phyloP scores from a whole-genome alignment of 2,888 invertebrate species.

The Julus scanicus region DNA sequence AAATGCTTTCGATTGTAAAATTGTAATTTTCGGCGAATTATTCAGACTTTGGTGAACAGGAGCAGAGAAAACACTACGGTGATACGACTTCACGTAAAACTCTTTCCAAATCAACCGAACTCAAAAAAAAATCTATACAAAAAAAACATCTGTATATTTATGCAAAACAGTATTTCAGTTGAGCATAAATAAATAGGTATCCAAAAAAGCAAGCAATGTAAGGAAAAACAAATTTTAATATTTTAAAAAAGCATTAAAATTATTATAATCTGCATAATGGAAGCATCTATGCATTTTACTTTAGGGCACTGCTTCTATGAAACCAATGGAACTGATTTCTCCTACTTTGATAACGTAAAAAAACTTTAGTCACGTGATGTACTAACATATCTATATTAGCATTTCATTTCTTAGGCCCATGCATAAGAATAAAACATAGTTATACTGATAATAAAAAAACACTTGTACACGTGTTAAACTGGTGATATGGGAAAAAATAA shows the following conservation, averaged over 20 bases:
- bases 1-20: constrained; percentile 25
- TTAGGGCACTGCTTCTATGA: no score
- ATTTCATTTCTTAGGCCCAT: no score
- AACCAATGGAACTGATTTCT: no score
- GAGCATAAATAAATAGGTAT: constrained; percentile 8
- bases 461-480: no score
- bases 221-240: background rate
- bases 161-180: background rate
- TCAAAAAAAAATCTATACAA: background rate
- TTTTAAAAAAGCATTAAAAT: background rate
- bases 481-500: no score
- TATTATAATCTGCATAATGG: no score
- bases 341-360: no score
- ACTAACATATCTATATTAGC: no score
- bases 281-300: no score
- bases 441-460: no score
- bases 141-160: background rate
- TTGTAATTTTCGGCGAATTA: constrained; percentile 37
- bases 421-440: no score
- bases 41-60: constrained; percentile 29
- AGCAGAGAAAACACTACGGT: background rate
- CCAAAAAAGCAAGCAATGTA: background rate
- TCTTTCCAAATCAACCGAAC: background rate
- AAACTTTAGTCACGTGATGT: no score
- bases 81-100: background rate